Evolutionary conservation across 2,888 invertebrate species (phyloP), one percentile per base, ranked within the genome.

Genomic region (Philhelius pedissequus): DNA sequence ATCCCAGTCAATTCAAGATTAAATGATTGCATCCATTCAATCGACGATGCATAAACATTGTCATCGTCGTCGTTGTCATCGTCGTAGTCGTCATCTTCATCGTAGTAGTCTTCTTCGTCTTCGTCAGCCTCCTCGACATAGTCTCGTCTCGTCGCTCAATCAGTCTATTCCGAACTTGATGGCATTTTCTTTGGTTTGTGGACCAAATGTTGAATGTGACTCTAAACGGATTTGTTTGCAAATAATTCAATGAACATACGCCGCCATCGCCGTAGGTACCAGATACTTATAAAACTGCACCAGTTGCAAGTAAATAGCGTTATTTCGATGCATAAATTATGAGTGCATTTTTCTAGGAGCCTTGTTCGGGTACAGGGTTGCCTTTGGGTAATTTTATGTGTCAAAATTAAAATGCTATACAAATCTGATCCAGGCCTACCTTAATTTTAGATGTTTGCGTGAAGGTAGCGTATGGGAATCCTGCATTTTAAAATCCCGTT

Each of bases 11-110:
- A 75, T 83, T 69, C 79, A 74, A 74, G 70, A 83, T 74, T 69
- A 83, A 74, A 83, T 66, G 83, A 83, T 83, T 83, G 83, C 83
- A 74, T 74, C 79, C 79, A 70, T 79, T 83, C 79, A 74, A 79
- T 79, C 74, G 79, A 38, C 69, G 69, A 74, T 69, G 50, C 64
- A 83, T 74, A 83, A 74, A 83, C 83, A 74, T 79, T 79, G 83
- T 79, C 83, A 83, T 78, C 74, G 62, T 69, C 69, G 45, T 74
- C 48, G 45, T 54, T 38, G 50, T 52, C 50, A 25, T 60, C 27
- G n/a, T 18, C 30, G 64, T 8, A 3, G 25, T 43, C 25, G 35
- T 60, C 27, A 11, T 18, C 30, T 45, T 8, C 1, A 15, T 43
- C 25, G 35, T 38, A 27, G 40, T 45, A 27, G 48, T n/a, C n/a